Conservation (phyloP, 2,113 vertebrate genomes). For the Haemorhous mexicanus region DNA sequence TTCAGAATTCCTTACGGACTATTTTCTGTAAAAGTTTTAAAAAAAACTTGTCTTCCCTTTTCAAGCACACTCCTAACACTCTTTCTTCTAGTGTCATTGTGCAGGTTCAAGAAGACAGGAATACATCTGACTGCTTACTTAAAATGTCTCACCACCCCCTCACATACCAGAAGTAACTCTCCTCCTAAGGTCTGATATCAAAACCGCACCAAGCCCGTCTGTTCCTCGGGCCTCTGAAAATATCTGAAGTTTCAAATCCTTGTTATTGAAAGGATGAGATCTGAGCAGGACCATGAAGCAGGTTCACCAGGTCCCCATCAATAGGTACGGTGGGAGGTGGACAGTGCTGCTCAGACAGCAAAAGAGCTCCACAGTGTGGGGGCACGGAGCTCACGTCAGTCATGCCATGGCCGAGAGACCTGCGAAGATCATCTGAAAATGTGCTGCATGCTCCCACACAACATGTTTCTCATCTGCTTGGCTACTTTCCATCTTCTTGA, state of each 20-base stretch:
- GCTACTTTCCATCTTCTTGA: background rate
- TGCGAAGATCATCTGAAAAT: background rate
- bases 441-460: background rate
- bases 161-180: background rate
- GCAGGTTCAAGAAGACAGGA: constrained; percentile 5
- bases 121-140: background rate
- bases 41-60: constrained; percentile 1
- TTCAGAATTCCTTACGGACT: background rate
- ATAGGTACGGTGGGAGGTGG: background rate
- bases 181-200: background rate
- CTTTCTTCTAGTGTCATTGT: background rate
- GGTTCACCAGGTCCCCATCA: background rate
- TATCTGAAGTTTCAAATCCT: background rate
- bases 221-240: background rate
- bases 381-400: background rate
- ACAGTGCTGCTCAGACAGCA: background rate
- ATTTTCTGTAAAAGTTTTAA: background rate
- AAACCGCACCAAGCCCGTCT: background rate
- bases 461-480: background rate
- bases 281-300: background rate
- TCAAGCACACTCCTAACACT: background rate
- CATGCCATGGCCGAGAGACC: background rate
- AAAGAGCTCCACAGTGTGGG: background rate
- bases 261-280: background rate
- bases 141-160: background rate